Evolutionary conservation across 2,888 invertebrate species (phyloP).

Genomic region (Eueremaeus valkanovi): DNA sequence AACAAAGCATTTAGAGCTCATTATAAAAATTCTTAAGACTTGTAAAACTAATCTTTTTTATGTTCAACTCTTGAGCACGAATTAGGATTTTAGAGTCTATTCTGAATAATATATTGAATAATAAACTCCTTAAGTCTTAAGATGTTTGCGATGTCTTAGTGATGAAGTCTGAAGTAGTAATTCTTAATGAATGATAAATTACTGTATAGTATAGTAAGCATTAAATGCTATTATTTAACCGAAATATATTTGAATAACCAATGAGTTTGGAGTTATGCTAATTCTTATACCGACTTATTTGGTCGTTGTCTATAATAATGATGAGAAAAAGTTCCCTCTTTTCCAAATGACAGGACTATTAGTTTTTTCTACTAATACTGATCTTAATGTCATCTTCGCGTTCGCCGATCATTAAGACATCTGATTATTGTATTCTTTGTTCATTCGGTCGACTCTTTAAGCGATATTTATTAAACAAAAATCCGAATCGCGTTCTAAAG

Average conservation of each 20-base stretch:
- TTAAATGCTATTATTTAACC: too few species aligned
- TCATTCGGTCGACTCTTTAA: background rate
- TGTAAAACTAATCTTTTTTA: background rate
- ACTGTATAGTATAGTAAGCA: too few species aligned
- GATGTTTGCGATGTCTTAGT: background rate
- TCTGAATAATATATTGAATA: background rate
- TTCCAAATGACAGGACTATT: constrained; percentile 17
- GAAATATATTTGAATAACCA: background rate
- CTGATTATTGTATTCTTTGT: background rate
- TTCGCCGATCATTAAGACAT: constrained; percentile 2
- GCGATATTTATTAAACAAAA: background rate
- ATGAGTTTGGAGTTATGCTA: background rate
- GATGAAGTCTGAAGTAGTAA: background rate
- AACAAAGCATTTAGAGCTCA: too few species aligned
- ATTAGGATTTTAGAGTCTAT: background rate
- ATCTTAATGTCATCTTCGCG: background rate
- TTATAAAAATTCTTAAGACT: too few species aligned
- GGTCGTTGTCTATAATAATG: too few species aligned
- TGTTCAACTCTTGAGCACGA: background rate
- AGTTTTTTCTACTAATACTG: background rate
- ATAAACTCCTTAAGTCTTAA: background rate
- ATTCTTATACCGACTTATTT: background rate
- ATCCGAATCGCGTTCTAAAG: too few species aligned
- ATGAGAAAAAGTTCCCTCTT: background rate
- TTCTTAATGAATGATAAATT: constrained; percentile 16